Percentiles rank a stretch among this genome's conserved stretches.
phyloP scores from a whole-genome alignment of 2,797 vertebrate species.

The Melanotaenia trifasciata region DNA sequence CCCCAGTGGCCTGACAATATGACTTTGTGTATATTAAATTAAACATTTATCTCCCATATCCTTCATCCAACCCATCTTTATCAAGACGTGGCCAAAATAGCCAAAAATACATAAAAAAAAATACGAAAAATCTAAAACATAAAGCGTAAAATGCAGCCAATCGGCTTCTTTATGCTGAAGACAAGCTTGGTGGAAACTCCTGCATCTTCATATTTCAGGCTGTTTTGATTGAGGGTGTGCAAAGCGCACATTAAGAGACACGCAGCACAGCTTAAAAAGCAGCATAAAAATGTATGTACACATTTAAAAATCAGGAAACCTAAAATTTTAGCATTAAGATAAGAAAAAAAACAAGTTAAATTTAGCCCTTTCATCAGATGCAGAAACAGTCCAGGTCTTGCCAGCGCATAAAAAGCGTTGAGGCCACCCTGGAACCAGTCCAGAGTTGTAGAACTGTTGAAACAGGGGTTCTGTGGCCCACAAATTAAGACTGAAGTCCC shows the following conservation, averaged over 20 bases:
- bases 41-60: neutral
- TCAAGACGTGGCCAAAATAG: neutral
- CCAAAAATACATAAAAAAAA: neutral
- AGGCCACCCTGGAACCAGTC: constrained; percentile 60
- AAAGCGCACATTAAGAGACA: constrained; percentile 11
- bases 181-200: neutral
- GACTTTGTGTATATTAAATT: neutral
- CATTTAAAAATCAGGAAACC: constrained; percentile 9
- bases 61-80: neutral
- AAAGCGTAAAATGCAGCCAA: neutral
- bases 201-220: constrained; percentile 8
- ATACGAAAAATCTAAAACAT: neutral
- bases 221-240: neutral
- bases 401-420: constrained; percentile 64
- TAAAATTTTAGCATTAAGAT: constrained; percentile 11
- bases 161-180: neutral
- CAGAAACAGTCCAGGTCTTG: constrained; percentile 57
- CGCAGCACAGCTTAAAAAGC: constrained; percentile 1
- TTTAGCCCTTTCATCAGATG: constrained; percentile 59
- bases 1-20: neutral
- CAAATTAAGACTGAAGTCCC: constrained; percentile 76
- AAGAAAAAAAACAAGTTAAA: constrained; percentile 31
- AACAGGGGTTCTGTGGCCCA: constrained; percentile 57
- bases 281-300: constrained; percentile 1
- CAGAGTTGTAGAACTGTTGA: constrained; percentile 56